Conservation (phyloP, 2,113 vertebrate genomes). For the Albula goreensis region DNA sequence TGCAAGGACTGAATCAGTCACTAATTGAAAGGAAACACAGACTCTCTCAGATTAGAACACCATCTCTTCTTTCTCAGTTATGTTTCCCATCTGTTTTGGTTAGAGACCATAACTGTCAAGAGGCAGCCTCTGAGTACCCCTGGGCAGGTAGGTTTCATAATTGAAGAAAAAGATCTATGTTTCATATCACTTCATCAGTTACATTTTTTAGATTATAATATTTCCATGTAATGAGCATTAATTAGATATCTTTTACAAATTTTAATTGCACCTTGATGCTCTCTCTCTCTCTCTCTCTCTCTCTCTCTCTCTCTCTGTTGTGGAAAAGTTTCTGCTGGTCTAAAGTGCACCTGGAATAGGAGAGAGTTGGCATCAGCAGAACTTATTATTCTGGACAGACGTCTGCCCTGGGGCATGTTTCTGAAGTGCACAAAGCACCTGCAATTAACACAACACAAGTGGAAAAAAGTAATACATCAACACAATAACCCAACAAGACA, state of each 20-base stretch:
- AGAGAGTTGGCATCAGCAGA: background rate
- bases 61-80: background rate
- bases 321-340: constrained; percentile 7
- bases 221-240: too few species aligned
- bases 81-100: background rate
- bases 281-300: too few species aligned
- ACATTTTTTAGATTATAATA: too few species aligned
- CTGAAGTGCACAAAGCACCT: constrained; percentile 26
- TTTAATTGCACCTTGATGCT: too few species aligned
- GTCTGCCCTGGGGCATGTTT: constrained; percentile 26
- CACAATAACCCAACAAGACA: background rate
- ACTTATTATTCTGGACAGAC: constrained; percentile 16
- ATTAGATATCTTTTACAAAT: too few species aligned
- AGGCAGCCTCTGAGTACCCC: too few species aligned
- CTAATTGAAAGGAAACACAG: background rate
- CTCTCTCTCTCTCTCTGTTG: too few species aligned
- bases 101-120: too few species aligned
- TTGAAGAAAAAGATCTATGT: too few species aligned
- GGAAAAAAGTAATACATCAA: background rate
- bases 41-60: background rate
- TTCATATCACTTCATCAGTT: too few species aligned
- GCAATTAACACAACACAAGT: constrained; percentile 33
- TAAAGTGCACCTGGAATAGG: background rate
- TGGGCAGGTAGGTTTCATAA: too few species aligned
- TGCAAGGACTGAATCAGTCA: background rate